Evolutionary conservation across 2,113 vertebrate species (phyloP), one percentile per base, ranked within the genome.

Genomic region (Alligator sinensis): DNA sequence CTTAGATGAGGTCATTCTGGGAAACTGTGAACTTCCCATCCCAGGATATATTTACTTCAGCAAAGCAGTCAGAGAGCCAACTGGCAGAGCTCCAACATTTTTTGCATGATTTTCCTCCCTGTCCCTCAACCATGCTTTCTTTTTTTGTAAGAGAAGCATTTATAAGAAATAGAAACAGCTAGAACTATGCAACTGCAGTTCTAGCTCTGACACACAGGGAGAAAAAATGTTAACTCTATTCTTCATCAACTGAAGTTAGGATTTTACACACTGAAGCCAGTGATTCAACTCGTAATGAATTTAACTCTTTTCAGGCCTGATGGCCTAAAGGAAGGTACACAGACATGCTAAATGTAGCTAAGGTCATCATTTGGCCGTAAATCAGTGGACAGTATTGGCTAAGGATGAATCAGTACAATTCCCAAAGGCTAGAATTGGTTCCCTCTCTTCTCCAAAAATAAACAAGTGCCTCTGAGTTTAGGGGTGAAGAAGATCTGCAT

Each of bases 161-260:
- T 97, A 93, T 92, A 95, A 97, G 97, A 97, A 97, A 97, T 96
- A 62, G 94, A 93, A 97, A 83, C 82, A 79, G 83, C 92, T 70
- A 7, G 19, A 77, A 89, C 62, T 61, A 2, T 68, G 54, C 2
- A 28, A 9, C 80, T 34, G 59, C 0, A 17, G 12, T 24, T 72
- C 8, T 59, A 10, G 19, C n/a, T 57, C 68, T 78, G 30, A 3
- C 79, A 2, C 4, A 22, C 30, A 1, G 5, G 55, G 72, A 1
- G 80, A 74, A 66, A 66, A 38, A 30, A 34, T 58, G 1, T 3
- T 9, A 38, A 62, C 16, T 18, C 8, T 66, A 15, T 68, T 9
- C 64, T 47, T 47, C 47, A 47, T 47, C 47, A 47, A 9, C 47
- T 9, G 47, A 47, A 47, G 47, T 47, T 47, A 47, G 47, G 47